Conservation (phyloP, 2,113 vertebrate genomes). For the Camelus bactrianus region DNA sequence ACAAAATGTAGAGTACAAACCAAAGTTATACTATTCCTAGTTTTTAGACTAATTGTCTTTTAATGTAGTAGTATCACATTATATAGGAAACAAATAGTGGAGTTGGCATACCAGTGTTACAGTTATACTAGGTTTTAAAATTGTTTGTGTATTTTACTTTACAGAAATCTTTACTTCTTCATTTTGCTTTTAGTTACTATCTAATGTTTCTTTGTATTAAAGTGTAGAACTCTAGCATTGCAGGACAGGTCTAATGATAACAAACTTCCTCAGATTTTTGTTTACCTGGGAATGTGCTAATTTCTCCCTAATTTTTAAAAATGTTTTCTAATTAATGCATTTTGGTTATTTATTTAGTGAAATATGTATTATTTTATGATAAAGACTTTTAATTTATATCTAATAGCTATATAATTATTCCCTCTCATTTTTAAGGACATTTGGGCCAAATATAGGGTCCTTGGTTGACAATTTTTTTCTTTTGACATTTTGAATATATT, state of each 20-base stretch:
- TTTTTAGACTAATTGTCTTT: neutral
- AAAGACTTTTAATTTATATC: neutral
- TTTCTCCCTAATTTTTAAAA: neutral
- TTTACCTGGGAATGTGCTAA: neutral
- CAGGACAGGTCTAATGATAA: neutral
- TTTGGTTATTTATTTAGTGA: neutral
- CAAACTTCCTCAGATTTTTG: neutral
- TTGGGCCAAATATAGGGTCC: neutral
- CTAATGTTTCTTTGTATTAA: neutral
- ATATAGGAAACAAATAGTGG: neutral
- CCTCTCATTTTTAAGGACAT: neutral
- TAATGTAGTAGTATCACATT: neutral
- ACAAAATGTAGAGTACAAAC: neutral
- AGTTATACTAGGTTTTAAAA: neutral
- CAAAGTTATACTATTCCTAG: neutral
- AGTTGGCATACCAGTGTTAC: neutral
- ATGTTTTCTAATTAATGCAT: neutral
- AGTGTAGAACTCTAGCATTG: neutral
- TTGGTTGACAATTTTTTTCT: neutral
- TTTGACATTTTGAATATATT: neutral
- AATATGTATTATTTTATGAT: neutral
- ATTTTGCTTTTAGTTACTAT: neutral
- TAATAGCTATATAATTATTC: neutral
- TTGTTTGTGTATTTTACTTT: neutral
- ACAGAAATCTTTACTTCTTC: neutral